Evolutionary conservation across 2,113 vertebrate genomes (phyloP).

Genomic region (Physeter macrocephalus): DNA sequence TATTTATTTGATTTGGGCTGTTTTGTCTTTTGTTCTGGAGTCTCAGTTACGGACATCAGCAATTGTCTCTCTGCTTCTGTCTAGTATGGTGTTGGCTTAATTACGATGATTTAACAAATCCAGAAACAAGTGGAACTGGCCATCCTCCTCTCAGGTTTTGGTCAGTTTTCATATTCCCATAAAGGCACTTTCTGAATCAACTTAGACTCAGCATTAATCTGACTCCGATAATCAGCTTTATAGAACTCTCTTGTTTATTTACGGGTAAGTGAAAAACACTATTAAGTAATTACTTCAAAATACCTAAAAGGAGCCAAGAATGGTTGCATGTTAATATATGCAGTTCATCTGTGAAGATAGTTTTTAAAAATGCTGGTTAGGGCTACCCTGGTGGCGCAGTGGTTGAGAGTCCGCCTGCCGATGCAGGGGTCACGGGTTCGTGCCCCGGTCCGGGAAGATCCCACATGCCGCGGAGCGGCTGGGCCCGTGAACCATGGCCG

Average conservation of each 20-base stretch:
- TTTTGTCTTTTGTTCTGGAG: neutral
- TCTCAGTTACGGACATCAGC: neutral
- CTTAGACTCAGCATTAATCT: neutral
- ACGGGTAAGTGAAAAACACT: neutral
- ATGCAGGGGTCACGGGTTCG: too few species aligned
- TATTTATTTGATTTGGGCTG: neutral
- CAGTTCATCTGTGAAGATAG: neutral
- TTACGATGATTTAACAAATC: neutral
- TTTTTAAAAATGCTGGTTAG: neutral
- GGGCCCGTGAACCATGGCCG: too few species aligned
- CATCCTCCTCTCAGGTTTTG: neutral
- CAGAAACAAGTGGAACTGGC: neutral
- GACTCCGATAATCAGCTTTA: neutral
- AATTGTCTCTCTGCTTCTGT: neutral
- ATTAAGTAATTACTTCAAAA: neutral
- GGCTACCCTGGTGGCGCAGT: too few species aligned
- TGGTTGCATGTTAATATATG: neutral
- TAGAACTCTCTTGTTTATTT: neutral
- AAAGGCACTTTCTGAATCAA: neutral
- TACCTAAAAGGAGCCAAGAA: neutral
- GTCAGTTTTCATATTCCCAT: neutral
- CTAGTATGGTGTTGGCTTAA: neutral
- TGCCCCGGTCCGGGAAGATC: too few species aligned
- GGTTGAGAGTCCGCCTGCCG: too few species aligned
- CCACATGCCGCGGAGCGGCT: too few species aligned